phyloP scores from a whole-genome alignment of 2,888 invertebrate species.

The Charanyca ferruginea region DNA sequence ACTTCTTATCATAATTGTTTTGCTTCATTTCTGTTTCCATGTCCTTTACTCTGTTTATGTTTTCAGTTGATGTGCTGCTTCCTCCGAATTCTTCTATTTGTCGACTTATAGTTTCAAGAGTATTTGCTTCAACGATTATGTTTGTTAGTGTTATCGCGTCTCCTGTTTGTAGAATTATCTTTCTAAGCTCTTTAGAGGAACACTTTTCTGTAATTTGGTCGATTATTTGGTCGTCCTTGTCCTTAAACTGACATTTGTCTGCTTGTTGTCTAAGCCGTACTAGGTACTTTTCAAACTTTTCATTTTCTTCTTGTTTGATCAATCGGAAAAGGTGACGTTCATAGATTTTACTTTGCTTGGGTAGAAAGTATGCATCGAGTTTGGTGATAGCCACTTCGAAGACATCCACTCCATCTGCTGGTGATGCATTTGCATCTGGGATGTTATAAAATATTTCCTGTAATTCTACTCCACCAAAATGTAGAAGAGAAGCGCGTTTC shows the following conservation, averaged over 20 bases:
- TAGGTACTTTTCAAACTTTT: slow-evolving; percentile 60
- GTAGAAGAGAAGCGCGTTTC: slow-evolving; percentile 15
- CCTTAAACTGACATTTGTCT: slow-evolving; percentile 55
- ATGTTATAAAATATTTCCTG: slow-evolving; percentile 33
- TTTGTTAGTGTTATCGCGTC: slow-evolving; percentile 40
- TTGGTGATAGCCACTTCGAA: slow-evolving; percentile 33
- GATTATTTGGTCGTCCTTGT: slow-evolving; percentile 51
- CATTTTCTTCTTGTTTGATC: slow-evolving; percentile 49
- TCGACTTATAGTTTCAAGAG: slow-evolving; percentile 22
- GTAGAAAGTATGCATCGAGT: slow-evolving; percentile 39
- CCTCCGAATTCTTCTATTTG: slow-evolving; percentile 25
- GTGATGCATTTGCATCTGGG: slow-evolving; percentile 7
- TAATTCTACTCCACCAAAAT: slow-evolving; percentile 10
- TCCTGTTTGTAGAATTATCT: slow-evolving; percentile 48
- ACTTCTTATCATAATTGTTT: not conserved
- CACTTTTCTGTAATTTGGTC: slow-evolving; percentile 61
- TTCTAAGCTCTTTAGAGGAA: slow-evolving; percentile 39
- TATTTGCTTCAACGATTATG: slow-evolving; percentile 46
- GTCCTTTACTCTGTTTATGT: not conserved
- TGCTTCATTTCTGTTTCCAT: too few species aligned
- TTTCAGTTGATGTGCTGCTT: not conserved
- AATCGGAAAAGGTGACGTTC: slow-evolving; percentile 49
- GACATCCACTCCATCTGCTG: not conserved
- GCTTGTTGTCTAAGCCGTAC: slow-evolving; percentile 52
- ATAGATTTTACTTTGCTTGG: slow-evolving; percentile 39